phyloP scores from a whole-genome alignment of 2,797 vertebrate species.

The Tiaroga cobitis region DNA sequence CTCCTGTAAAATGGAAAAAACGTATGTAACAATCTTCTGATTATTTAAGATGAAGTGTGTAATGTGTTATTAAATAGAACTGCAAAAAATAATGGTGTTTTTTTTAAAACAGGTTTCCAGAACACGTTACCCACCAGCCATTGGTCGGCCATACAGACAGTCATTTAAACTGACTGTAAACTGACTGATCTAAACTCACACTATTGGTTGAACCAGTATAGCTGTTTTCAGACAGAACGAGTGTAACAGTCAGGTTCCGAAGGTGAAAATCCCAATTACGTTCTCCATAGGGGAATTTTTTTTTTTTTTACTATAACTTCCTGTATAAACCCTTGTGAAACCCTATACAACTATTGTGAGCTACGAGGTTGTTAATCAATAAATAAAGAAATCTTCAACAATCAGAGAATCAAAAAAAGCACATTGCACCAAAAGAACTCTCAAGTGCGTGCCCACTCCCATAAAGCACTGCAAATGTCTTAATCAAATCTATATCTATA shows the following conservation, averaged over 20 bases:
- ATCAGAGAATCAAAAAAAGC: background rate
- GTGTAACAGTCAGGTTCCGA: background rate
- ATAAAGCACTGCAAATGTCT: too few relatives aligned
- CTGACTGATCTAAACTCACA: background rate
- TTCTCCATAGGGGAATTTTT: too few relatives aligned
- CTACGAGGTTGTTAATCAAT: too few relatives aligned
- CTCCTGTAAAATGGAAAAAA: constrained; percentile 78
- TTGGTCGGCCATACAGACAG: background rate
- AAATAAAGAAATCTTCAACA: too few relatives aligned
- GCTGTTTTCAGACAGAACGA: background rate
- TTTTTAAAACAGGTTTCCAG: constrained; percentile 4
- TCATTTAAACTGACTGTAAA: too few relatives aligned
- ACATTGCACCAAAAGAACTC: background rate
- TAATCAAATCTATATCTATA: too few relatives aligned
- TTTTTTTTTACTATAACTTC: too few relatives aligned
- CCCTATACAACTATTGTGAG: too few relatives aligned
- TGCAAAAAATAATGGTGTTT: background rate
- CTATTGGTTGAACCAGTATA: background rate
- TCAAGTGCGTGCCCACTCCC: background rate
- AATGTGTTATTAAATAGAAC: background rate
- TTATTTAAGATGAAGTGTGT: background rate
- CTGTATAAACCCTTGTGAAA: too few relatives aligned
- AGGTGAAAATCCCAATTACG: background rate
- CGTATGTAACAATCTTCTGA: background rate
- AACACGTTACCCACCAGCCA: background rate